Evolutionary conservation across 2,113 vertebrate genomes (phyloP), one percentile per base, ranked within the genome.

Genomic region (Chionodraco myersi): DNA sequence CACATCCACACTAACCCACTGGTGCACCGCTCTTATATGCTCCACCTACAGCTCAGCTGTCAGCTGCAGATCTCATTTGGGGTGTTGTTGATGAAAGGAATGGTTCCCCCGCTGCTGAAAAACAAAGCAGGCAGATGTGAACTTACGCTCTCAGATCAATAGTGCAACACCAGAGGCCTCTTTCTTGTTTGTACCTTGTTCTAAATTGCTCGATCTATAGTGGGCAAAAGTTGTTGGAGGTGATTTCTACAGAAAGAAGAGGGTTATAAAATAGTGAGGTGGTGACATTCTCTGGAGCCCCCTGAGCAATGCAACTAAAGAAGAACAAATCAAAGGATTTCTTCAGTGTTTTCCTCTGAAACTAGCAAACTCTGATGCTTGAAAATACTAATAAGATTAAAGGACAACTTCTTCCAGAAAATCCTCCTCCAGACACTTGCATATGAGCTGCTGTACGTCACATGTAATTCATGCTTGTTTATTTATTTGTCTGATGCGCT

Each of bases 101-200:
- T 73, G 5, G 1, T 26, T 47, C 53, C 49, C 51, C 18, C 1
- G 54, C 64, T 66, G 78, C 63, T 65, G 64, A 61, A 61, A 84
- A 75, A 80, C 23, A 14, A 76, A 71, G 71, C 67, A 69, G 62
- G 60, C 70, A 84, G 77, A 82, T 84, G 74, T 72, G 79, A 85
- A 89, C 79, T 67, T 75, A 73, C 88, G 84, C 79, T 84, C 76
- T 78, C 13, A 84, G 85, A 91, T 88, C 87, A 89, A 87, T 86
- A 84, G 66, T 80, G 68, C 82, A 78, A 62, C 60, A 69, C 70
- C 71, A 77, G 52, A 57, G 75, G 62, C 52, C 57, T 18, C 18
- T 78, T 73, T 80, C 59, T 86, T 78, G 64, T 85, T 79, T 70
- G 68, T 61, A 57, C 65, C 76, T 72, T 78, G 56, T 61, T 74